Evolutionary conservation across 2,888 invertebrate species (phyloP).

Genomic region (Sisyra nigra): DNA sequence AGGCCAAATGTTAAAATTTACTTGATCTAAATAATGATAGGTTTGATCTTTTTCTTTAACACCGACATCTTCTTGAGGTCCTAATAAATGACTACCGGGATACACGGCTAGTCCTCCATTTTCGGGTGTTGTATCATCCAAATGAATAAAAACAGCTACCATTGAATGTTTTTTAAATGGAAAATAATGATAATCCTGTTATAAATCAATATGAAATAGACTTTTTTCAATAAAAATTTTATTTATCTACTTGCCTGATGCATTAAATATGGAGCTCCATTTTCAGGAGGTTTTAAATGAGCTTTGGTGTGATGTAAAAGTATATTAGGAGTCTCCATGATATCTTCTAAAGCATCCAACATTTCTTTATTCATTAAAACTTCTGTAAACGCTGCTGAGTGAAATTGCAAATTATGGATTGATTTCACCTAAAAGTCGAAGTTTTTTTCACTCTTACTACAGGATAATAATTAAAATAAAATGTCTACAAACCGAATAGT

Average conservation of each 20-base stretch:
- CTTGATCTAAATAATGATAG: constrained; percentile 34
- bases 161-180: constrained; percentile 38
- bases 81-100: constrained; percentile 40
- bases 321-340: constrained; percentile 36
- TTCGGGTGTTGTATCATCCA: constrained; percentile 36
- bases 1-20: constrained; percentile 15
- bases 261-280: constrained; percentile 41
- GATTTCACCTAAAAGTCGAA: constrained; percentile 33
- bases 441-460: too few species aligned
- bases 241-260: constrained; percentile 28
- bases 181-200: constrained; percentile 39
- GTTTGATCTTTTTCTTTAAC: constrained; percentile 24
- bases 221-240: not conserved
- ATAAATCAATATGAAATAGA: constrained; percentile 17
- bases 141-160: constrained; percentile 38
- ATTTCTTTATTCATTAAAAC: constrained; percentile 30
- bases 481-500: constrained; percentile 20
- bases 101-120: constrained; percentile 41
- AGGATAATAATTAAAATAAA: not conserved
- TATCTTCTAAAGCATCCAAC: constrained; percentile 34
- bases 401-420: constrained; percentile 41
- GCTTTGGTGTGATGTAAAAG: constrained; percentile 44
- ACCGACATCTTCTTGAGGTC: constrained; percentile 35
- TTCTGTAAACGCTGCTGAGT: constrained; percentile 32
- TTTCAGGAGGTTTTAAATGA: constrained; percentile 38